Conservation (phyloP, 2,888 invertebrate genomes). For the Troglohyphantes excavatus region DNA sequence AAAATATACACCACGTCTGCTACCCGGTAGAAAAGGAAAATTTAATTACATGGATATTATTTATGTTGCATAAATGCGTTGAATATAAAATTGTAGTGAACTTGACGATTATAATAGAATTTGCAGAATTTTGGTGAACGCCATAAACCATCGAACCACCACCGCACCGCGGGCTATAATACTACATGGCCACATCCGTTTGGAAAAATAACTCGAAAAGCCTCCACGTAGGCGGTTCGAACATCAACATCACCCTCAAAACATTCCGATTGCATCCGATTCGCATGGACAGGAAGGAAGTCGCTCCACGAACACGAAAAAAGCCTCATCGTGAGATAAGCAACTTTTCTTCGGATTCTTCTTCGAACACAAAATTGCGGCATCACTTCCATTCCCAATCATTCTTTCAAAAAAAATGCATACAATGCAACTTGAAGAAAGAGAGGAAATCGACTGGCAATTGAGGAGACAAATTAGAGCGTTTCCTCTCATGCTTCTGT, state of each 20-base stretch:
- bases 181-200: constrained; percentile 3
- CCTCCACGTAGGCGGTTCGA: background rate
- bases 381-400: constrained; percentile 27
- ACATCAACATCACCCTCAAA: constrained; percentile 18
- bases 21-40: too few species aligned
- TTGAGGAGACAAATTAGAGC: constrained; percentile 72
- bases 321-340: constrained; percentile 48
- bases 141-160: background rate
- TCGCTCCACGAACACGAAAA: constrained; percentile 22
- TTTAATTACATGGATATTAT: too few species aligned
- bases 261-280: constrained; percentile 7
- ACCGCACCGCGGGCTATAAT: too few species aligned
- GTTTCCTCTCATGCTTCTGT: constrained; percentile 31
- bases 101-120: too few species aligned
- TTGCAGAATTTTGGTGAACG: background rate
- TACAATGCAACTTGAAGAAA: constrained; percentile 40
- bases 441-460: constrained; percentile 42
- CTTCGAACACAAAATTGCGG: constrained; percentile 9
- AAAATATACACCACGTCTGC: too few species aligned
- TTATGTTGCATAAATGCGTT: too few species aligned
- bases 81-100: too few species aligned
- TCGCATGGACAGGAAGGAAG: constrained; percentile 57
- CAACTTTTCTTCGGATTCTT: constrained; percentile 39
- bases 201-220: background rate
- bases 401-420: constrained; percentile 56